phyloP scores from a whole-genome alignment of 2,797 vertebrate genomes.

The Mareca strepera region DNA sequence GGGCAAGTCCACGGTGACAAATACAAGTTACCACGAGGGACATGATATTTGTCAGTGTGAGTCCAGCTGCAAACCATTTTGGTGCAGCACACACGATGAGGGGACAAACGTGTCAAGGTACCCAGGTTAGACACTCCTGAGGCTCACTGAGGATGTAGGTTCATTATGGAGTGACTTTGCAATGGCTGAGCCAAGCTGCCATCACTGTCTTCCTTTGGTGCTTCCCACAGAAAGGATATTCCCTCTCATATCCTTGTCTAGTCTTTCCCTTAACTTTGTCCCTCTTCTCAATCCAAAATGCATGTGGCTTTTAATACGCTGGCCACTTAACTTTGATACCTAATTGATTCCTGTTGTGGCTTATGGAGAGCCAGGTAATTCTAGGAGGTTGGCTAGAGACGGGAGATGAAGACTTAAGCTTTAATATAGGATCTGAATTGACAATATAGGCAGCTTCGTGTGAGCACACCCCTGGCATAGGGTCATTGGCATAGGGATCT shows the following conservation, averaged over 20 bases:
- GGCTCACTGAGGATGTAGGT: neutral
- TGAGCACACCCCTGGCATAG: neutral
- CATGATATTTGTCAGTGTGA: neutral
- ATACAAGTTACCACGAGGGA: rapidly evolving
- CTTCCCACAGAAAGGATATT: neutral
- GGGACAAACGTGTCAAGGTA: rapidly evolving
- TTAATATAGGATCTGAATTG: neutral
- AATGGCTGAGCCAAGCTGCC: neutral
- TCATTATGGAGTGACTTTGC: neutral
- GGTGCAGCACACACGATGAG: neutral
- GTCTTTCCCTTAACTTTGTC: neutral
- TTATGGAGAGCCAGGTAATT: neutral
- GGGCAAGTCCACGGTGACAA: neutral
- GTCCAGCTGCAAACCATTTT: neutral
- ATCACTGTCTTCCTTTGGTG: neutral
- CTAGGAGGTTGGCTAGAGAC: neutral
- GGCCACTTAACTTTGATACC: neutral
- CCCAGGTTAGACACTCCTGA: neutral
- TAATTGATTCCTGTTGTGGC: neutral
- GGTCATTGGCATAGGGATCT: neutral
- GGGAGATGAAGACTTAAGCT: neutral
- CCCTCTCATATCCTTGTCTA: neutral
- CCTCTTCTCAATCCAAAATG: neutral
- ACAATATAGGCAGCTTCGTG: neutral
- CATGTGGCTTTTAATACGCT: neutral